These are phyloP conservation scores for Tarsius wallacei DNA, from an alignment of 2,797 vertebrate genomes.

Conservation along the genomic window DNA sequence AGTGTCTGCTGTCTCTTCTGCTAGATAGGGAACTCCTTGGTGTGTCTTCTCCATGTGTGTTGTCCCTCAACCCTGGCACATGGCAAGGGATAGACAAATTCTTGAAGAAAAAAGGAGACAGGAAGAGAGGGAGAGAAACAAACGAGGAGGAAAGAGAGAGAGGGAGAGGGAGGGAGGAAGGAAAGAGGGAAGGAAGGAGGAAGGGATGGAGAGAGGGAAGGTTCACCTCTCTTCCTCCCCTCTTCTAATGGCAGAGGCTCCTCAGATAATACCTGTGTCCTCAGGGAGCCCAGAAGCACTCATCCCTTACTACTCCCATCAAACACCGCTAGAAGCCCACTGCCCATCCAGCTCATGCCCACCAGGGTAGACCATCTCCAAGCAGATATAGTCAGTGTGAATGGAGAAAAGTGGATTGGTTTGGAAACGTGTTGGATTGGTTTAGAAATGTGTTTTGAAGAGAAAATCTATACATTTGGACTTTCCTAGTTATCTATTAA, in stretches of 20 bases:
- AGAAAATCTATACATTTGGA: too few species aligned
- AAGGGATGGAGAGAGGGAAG: not conserved
- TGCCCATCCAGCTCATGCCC: not conserved
- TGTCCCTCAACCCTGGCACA: not conserved
- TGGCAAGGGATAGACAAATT: constrained; percentile 38
- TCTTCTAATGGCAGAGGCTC: constrained; percentile 15
- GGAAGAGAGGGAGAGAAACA: too few species aligned
- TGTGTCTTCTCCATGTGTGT: not conserved
- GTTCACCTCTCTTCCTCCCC: not conserved
- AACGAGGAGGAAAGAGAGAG: not conserved
- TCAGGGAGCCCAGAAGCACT: not conserved
- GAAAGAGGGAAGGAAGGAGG: too few species aligned
- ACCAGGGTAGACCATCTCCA: not conserved
- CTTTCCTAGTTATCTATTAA: too few species aligned
- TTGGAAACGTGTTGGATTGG: too few species aligned
- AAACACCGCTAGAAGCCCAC: not conserved
- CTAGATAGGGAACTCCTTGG: not conserved
- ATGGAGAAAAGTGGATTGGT: too few species aligned
- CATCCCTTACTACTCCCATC: not conserved
- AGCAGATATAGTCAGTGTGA: not conserved
- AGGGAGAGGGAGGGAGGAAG: rapidly evolving
- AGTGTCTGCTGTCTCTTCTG: not conserved
- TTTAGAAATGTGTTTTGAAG: too few species aligned
- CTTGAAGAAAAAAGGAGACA: not conserved
- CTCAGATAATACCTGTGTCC: not conserved